Evolutionary conservation across 2,797 vertebrate species (phyloP).

Genomic region (Ficedula albicollis): DNA sequence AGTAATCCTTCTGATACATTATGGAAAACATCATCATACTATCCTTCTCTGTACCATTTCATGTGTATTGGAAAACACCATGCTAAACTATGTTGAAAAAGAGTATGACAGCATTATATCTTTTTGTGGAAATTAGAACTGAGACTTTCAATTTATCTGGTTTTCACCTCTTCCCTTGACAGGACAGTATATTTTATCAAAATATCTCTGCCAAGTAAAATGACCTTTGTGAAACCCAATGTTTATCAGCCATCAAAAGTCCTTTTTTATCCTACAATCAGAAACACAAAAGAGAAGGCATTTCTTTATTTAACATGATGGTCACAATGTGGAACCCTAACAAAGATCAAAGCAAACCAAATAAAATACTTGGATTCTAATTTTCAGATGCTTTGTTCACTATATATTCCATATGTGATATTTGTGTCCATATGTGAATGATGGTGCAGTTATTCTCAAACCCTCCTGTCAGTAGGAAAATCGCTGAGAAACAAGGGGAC

Average conservation of each 20-base stretch:
- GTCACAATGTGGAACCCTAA: neutral
- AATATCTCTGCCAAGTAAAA: neutral
- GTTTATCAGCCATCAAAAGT: neutral
- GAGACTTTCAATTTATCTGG: neutral
- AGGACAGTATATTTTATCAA: neutral
- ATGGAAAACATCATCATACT: neutral
- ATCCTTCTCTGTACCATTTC: neutral
- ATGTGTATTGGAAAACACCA: neutral
- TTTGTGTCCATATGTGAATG: neutral
- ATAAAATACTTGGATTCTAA: neutral
- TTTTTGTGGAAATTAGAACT: neutral
- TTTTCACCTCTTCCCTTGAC: neutral
- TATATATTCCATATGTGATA: neutral
- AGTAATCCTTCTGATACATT: neutral
- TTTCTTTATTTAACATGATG: neutral
- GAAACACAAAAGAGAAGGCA: neutral
- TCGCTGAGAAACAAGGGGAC: neutral
- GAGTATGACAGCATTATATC: neutral
- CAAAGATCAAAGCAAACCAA: neutral
- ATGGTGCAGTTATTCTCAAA: neutral
- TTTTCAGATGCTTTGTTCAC: neutral
- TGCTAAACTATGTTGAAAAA: neutral
- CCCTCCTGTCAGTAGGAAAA: neutral
- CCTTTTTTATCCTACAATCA: neutral
- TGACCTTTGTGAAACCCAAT: neutral